Percentiles rank a stretch among this genome's conserved stretches.
phyloP scores from a whole-genome alignment of 2,797 vertebrate species.

The Xenentodon cancila region DNA sequence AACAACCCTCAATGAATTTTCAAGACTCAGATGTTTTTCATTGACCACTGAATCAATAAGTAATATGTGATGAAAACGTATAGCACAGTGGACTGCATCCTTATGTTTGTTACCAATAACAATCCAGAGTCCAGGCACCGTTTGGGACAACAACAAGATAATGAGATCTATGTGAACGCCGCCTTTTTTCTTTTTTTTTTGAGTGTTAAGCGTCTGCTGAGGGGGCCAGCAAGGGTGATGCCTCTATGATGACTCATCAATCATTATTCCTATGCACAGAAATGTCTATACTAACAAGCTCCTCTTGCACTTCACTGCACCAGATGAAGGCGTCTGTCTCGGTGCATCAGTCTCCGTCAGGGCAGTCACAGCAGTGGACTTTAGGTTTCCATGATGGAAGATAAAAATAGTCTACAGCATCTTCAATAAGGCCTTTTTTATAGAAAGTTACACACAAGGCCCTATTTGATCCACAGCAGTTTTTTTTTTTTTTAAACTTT shows the following conservation, averaged over 20 bases:
- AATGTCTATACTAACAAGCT: constrained; percentile 33
- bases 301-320: constrained; percentile 27
- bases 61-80: not conserved
- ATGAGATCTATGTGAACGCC: not conserved
- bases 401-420: constrained; percentile 11
- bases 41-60: too few species aligned
- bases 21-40: too few species aligned
- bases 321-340: constrained; percentile 48
- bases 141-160: not conserved
- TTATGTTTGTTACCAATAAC: not conserved
- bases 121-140: not conserved
- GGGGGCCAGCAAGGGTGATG: constrained; percentile 1
- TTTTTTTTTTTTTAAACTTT: constrained; percentile 1
- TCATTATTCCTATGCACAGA: constrained; percentile 38
- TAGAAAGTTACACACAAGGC: not conserved
- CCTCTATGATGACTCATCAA: constrained; percentile 51
- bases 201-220: not conserved
- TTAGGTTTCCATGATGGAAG: constrained; percentile 1
- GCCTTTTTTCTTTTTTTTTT: constrained; percentile 2
- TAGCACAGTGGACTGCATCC: constrained; percentile 1
- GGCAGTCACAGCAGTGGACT: not conserved
- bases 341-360: constrained; percentile 41
- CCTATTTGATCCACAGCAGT: not conserved
- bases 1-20: too few species aligned
- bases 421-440: not conserved